Percentiles rank a stretch among this genome's conserved stretches.
Conservation (phyloP, 1,140 invertebrate species). For the fruit fly (Drosophila melanogaster) region DNA sequence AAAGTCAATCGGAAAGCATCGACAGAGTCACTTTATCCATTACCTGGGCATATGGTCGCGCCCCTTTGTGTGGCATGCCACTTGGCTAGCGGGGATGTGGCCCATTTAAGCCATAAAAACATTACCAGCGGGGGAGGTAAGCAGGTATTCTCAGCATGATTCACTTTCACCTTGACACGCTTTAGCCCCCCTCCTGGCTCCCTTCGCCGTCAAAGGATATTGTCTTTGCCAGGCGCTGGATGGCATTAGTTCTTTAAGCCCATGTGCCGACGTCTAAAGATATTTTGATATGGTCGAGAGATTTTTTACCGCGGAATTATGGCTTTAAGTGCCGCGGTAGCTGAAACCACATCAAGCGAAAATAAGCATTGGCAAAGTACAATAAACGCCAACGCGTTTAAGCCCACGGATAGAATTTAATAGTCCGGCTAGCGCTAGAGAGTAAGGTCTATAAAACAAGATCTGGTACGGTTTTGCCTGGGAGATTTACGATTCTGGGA, state of each 20-base stretch:
- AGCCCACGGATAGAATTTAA: constrained; percentile 53
- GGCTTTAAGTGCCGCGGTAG: constrained; percentile 38
- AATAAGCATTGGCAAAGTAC: constrained; percentile 40
- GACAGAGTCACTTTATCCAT: constrained; percentile 4
- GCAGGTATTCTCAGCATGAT: constrained; percentile 24
- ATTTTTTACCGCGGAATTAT: constrained; percentile 35
- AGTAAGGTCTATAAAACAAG: constrained; percentile 63
- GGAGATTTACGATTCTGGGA: constrained; percentile 50
- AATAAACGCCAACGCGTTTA: constrained; percentile 67
- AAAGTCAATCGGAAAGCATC: constrained; percentile 20
- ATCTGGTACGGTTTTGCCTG: constrained; percentile 25
- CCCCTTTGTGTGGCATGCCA: constrained; percentile 15
- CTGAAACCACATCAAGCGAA: constrained; percentile 59
- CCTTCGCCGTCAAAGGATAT: constrained; percentile 25
- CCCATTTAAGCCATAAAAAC: constrained; percentile 26
- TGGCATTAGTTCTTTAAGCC: constrained; percentile 35
- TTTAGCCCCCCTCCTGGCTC: constrained; percentile 8
- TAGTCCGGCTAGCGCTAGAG: constrained; percentile 67
- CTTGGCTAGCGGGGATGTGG: constrained; percentile 5
- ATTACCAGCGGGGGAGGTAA: constrained; percentile 32
- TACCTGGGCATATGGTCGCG: constrained; percentile 29
- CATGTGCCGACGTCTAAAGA: constrained; percentile 56
- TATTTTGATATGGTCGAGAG: constrained; percentile 35
- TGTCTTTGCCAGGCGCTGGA: constrained; percentile 40
- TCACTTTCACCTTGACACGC: constrained; percentile 59